Percentiles rank a stretch among this genome's conserved stretches.
These are phyloP conservation scores for Bolinopsis microptera DNA, from an alignment of 37 sponge, comb jelly and placozoan species.

Conservation along the genomic window DNA sequence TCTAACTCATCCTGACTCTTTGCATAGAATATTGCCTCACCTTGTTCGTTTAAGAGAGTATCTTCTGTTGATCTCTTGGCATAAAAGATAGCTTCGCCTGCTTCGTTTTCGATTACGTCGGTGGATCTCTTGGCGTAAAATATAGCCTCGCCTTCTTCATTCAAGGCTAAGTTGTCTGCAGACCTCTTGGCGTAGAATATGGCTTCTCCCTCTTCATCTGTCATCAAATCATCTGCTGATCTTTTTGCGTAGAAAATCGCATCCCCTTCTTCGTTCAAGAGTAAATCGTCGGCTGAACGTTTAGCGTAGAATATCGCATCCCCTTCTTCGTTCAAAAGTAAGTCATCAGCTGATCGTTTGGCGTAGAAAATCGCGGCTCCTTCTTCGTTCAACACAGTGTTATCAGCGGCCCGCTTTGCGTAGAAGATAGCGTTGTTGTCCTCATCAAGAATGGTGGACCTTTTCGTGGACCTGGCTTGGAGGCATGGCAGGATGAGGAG, in stretches of 20 bases:
- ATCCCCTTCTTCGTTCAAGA: slow-evolving; percentile 50
- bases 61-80: slow-evolving; percentile 6
- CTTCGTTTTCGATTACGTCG: background rate
- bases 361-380: slow-evolving; percentile 63
- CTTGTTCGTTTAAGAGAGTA: slow-evolving; percentile 18
- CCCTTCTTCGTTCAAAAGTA: slow-evolving; percentile 37
- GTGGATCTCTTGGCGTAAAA: slow-evolving; percentile 53
- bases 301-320: slow-evolving; percentile 64
- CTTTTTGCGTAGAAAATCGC: slow-evolving; percentile 63
- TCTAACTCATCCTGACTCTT: background rate
- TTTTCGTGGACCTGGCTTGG: background rate
- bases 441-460: slow-evolving; percentile 4
- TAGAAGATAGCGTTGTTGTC: slow-evolving; percentile 51
- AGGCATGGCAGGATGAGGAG: background rate
- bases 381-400: slow-evolving; percentile 33
- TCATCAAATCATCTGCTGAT: background rate
- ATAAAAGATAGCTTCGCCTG: slow-evolving; percentile 37
- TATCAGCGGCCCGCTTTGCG: slow-evolving; percentile 17
- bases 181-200: slow-evolving; percentile 59
- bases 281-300: background rate
- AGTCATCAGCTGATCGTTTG: slow-evolving; percentile 6
- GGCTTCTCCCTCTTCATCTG: slow-evolving; percentile 32
- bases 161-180: background rate
- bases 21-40: slow-evolving; percentile 61
- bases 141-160: slow-evolving; percentile 11